phyloP scores from a whole-genome alignment of 64 coral and sea anemone genomes.

The Platygyra sinensis region DNA sequence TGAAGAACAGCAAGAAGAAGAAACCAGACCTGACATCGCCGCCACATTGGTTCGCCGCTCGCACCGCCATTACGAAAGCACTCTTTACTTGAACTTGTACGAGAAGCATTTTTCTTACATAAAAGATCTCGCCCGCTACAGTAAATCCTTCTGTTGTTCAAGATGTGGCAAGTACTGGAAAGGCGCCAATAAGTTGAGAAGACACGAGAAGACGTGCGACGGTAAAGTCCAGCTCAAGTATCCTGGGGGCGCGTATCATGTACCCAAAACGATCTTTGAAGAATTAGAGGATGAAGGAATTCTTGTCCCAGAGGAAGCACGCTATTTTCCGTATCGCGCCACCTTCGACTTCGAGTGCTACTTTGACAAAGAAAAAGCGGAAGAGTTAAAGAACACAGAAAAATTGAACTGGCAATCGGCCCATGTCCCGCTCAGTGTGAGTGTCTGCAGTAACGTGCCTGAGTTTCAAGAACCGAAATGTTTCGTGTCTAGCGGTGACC shows the following conservation, averaged over 20 bases:
- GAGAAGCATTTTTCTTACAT: conserved; percentile 72
- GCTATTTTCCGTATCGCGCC: too few relatives aligned
- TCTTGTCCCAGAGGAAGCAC: too few relatives aligned
- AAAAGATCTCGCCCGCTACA: conserved; percentile 21
- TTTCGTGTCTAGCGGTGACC: too few relatives aligned
- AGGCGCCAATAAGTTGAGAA: not conserved
- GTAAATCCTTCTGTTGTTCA: conserved; percentile 58
- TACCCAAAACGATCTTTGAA: too few relatives aligned
- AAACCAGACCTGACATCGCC: conserved; percentile 17
- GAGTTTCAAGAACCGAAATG: too few relatives aligned
- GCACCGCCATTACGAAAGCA: conserved; percentile 20
- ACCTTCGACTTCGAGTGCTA: conserved; percentile 44
- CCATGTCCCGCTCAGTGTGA: not conserved
- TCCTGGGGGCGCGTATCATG: too few relatives aligned
- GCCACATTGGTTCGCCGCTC: not conserved
- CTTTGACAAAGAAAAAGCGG: not conserved
- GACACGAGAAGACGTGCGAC: conserved; percentile 27
- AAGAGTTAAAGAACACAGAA: not conserved
- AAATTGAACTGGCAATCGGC: not conserved
- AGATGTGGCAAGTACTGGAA: conserved; percentile 72
- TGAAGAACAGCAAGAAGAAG: not conserved
- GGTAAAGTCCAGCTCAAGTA: conserved; percentile 12
- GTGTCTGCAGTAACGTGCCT: not conserved
- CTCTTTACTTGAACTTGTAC: conserved; percentile 57
- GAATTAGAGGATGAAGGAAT: too few relatives aligned